These are phyloP conservation scores for Thamnophis elegans DNA, from an alignment of 2,797 vertebrate species.

Conservation along the genomic window DNA sequence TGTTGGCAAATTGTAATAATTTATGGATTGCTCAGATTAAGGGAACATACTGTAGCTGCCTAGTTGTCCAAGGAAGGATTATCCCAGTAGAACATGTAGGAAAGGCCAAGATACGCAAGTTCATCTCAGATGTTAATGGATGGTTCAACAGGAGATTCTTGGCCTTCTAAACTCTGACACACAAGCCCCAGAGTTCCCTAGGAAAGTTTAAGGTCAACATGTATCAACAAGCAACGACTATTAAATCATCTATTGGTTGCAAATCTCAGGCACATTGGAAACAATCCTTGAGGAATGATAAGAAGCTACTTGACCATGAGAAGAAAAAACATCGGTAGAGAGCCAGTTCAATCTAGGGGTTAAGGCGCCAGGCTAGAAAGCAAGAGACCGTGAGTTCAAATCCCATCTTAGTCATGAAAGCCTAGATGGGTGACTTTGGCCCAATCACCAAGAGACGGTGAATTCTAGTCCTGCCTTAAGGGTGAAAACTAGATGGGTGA, in stretches of 20 bases:
- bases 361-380: background rate
- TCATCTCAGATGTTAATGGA: background rate
- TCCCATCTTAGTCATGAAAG: background rate
- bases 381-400: background rate
- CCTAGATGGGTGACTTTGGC: background rate
- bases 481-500: background rate
- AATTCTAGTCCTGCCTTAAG: background rate
- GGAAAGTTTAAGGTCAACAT: background rate
- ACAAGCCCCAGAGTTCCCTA: background rate
- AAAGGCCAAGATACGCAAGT: too few relatives aligned
- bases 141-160: background rate
- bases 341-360: background rate
- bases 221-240: background rate
- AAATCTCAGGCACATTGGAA: background rate
- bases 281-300: background rate
- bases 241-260: background rate
- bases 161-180: background rate
- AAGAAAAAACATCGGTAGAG: slow-evolving; percentile 29
- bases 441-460: background rate
- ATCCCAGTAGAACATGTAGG: too few relatives aligned
- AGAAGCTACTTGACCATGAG: slow-evolving; percentile 41
- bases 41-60: too few relatives aligned
- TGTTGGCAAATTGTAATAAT: too few relatives aligned
- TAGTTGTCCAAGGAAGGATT: too few relatives aligned
- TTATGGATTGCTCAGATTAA: too few relatives aligned